Conservation (phyloP, 2,888 invertebrate genomes). For the Amaurobius ferox region DNA sequence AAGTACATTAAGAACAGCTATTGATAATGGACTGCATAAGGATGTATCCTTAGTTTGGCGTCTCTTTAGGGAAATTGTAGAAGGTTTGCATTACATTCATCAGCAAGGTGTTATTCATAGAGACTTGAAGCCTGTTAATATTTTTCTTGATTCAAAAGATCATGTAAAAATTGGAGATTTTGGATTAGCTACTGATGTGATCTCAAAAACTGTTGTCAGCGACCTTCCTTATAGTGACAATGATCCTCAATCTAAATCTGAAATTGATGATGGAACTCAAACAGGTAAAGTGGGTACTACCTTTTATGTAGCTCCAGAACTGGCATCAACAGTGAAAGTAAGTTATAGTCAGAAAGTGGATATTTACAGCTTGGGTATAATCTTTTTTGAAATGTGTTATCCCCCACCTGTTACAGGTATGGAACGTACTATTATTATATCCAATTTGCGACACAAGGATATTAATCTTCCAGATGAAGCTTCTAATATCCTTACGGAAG, state of each 20-base stretch:
- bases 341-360: conserved; percentile 87
- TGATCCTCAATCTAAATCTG: conserved; percentile 37
- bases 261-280: conserved; percentile 77
- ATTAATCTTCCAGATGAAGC: conserved; percentile 86
- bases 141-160: conserved; percentile 92
- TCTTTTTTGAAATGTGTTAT: conserved; percentile 97
- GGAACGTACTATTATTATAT: conserved; percentile 90
- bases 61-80: conserved; percentile 94
- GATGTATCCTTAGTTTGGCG: conserved; percentile 91
- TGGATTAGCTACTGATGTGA: conserved; percentile 84
- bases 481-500: conserved; percentile 78
- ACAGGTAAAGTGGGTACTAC: conserved; percentile 95
- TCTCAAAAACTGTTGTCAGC: conserved; percentile 48
- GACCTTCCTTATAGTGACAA: conserved; percentile 32
- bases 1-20: conserved; percentile 85
- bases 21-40: conserved; percentile 87
- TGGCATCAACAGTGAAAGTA: conserved; percentile 84
- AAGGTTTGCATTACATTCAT: conserved; percentile 93
- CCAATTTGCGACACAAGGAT: conserved; percentile 84
- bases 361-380: conserved; percentile 91
- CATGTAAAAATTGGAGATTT: conserved; percentile 99
- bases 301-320: conserved; percentile 95
- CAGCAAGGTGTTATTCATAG: conserved; percentile 81
- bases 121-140: conserved; percentile 85
- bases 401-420: conserved; percentile 89